Percentiles rank a stretch among this genome's conserved stretches.
phyloP scores from a whole-genome alignment of 2,797 vertebrate species.

The Phoebastria nigripes region DNA sequence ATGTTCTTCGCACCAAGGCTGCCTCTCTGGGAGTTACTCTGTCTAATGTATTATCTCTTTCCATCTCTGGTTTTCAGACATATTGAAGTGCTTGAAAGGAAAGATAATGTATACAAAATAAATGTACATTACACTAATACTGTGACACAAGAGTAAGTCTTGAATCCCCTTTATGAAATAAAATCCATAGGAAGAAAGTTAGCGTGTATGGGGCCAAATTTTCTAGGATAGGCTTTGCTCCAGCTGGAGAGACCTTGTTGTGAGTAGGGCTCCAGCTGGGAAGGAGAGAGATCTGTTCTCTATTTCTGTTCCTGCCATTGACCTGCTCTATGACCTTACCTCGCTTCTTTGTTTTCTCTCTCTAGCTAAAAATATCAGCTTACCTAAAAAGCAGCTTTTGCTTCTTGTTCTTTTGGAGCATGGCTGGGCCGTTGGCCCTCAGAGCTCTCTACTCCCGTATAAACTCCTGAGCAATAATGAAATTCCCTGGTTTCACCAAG shows the following conservation, averaged over 20 bases:
- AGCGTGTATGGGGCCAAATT: neutral
- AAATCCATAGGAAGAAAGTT: neutral
- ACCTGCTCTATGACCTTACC: slow-evolving; percentile 12
- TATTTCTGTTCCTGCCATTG: slow-evolving; percentile 25
- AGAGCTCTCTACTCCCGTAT: neutral
- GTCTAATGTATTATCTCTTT: slow-evolving; percentile 35
- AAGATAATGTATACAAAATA: slow-evolving; percentile 51
- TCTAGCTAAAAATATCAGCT: slow-evolving; percentile 26
- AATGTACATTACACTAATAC: slow-evolving; percentile 14
- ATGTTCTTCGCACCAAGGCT: slow-evolving; percentile 13
- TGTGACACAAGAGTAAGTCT: neutral
- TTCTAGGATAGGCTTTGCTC: neutral
- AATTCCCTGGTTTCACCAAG: neutral
- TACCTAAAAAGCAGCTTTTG: neutral
- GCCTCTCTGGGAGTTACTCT: slow-evolving; percentile 11
- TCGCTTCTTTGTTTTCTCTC: slow-evolving; percentile 4
- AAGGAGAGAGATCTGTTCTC: neutral
- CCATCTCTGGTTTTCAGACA: slow-evolving; percentile 47
- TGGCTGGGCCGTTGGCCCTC: neutral
- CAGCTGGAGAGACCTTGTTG: slow-evolving; percentile 4
- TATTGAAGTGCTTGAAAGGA: slow-evolving; percentile 30
- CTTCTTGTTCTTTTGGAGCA: neutral
- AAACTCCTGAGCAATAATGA: neutral
- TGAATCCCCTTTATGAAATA: neutral
- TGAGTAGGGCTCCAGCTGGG: slow-evolving; percentile 23